Evolutionary conservation across 1,140 invertebrate species (phyloP).

Genomic region (Hyposmocoma kahamanoa): DNA sequence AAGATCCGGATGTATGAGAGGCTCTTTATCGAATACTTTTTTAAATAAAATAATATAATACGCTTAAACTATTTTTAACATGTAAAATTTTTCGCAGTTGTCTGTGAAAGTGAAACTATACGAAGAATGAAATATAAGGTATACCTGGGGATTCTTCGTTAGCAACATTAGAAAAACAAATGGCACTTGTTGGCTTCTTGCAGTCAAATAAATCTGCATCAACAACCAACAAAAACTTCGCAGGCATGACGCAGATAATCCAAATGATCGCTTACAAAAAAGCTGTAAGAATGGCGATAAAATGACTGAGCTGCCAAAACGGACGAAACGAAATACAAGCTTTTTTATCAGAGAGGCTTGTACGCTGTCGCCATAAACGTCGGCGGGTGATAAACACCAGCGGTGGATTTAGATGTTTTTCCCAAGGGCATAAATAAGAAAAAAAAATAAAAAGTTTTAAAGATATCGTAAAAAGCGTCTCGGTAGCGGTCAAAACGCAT

Average conservation of each 20-base stretch:
- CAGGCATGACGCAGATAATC: conserved; percentile 9
- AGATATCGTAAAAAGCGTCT: conserved; percentile 38
- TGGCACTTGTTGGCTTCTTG: too few relatives aligned
- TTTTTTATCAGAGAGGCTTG: conserved; percentile 36
- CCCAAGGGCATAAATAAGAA: conserved; percentile 26
- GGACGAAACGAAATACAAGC: conserved; percentile 22
- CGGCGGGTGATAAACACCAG: conserved; percentile 32
- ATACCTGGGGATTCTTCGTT: too few relatives aligned
- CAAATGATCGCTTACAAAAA: conserved; percentile 14
- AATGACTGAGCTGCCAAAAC: conserved; percentile 36
- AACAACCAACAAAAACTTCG: too few relatives aligned
- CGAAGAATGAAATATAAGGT: too few relatives aligned
- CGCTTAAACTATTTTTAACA: too few relatives aligned
- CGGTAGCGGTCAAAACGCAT: conserved; percentile 32
- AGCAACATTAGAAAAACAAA: too few relatives aligned
- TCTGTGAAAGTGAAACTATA: too few relatives aligned
- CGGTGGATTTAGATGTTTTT: conserved; percentile 41
- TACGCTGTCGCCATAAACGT: conserved; percentile 32
- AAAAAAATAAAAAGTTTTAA: conserved; percentile 31
- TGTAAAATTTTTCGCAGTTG: too few relatives aligned
- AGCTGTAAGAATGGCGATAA: conserved; percentile 26
- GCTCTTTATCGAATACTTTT: too few relatives aligned
- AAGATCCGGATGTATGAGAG: too few relatives aligned
- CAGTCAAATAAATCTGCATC: too few relatives aligned
- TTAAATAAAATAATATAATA: too few relatives aligned